Base-by-base conservation (phyloP, 1,140 invertebrate species). In the Rhagoletis zephyria region DNA sequence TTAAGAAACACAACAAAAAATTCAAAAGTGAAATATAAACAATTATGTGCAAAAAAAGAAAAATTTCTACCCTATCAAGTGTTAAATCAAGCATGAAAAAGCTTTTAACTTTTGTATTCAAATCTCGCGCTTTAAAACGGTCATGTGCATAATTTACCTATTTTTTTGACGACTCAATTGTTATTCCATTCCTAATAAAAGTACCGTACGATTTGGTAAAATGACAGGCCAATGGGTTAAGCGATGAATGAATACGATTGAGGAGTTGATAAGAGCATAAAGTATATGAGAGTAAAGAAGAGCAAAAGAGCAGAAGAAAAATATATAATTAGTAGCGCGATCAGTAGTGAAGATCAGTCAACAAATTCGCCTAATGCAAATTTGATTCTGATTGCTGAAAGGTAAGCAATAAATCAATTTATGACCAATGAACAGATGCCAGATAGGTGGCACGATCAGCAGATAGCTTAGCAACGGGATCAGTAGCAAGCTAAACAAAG, bases 161-260 rank as follows among this genome's bases (percentile, higher is more conserved):
- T 63, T 74, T 45, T 74, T 5, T 14, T 40, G 10, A 0, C 42
- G 42, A 67, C 2, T 74, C 3, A 45, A 7, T 74, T 16, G 14
- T 74, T 48, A 9, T 67, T 42, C 19, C 40, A n/a, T n/a, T 14
- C 14, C 42, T 74, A 30, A 74, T 74, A 42, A 45, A 74, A 74
- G 4, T 45, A 74, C 67, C 67, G 67, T 74, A 42, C 40, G 67
- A 42, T 74, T 14, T 3, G 42, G 67, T 45, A 6, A 74, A 48
- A 6, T 16, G 42, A 6, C 3, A 2, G 12, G 42, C 40, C 40
- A 74, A 74, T 74, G 45, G 42, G 40, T 12, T 74, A 10, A 10
- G 12, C 42, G 65, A 67, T 74, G 51, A 74, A 74, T 45, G 16
- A n/a, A n/a, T n/a, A n/a, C 45, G 40, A 74, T 48, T 74, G 67